phyloP scores from a whole-genome alignment of 2,113 vertebrate species.

The Centrocercus urophasianus region DNA sequence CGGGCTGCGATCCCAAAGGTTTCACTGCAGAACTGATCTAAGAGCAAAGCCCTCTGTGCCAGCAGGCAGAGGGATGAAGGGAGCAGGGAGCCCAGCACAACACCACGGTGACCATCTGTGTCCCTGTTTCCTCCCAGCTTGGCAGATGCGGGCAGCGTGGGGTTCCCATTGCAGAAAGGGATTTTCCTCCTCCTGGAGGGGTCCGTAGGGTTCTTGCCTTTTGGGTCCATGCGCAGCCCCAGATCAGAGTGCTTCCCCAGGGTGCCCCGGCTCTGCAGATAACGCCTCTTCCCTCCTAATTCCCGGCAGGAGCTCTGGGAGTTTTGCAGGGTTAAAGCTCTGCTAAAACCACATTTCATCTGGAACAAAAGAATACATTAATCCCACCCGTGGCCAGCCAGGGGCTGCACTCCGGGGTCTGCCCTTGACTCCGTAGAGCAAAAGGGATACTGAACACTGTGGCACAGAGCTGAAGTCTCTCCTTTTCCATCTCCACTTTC shows the following conservation, averaged over 20 bases:
- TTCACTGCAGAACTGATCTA: not conserved
- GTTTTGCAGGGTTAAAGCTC: conserved; percentile 18
- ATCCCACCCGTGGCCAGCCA: not conserved
- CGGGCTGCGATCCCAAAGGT: not conserved
- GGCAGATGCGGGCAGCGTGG: not conserved
- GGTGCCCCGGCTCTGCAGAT: not conserved
- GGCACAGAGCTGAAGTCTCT: not conserved
- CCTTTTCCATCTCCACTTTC: not conserved
- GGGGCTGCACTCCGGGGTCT: not conserved
- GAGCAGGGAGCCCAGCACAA: conserved; percentile 37
- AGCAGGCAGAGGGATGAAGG: not conserved
- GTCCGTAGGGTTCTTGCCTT: too few relatives aligned
- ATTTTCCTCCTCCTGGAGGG: not conserved
- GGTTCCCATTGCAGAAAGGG: not conserved
- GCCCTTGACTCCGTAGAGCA: not conserved
- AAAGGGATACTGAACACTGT: conserved; percentile 57
- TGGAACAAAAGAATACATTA: conserved; percentile 50
- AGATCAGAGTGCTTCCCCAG: not conserved
- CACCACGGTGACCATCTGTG: conserved; percentile 44
- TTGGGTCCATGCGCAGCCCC: not conserved
- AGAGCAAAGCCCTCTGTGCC: conserved; percentile 2
- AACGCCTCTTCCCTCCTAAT: conserved; percentile 5
- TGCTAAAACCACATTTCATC: not conserved
- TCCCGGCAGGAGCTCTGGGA: not conserved
- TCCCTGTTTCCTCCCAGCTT: conserved; percentile 37